Conservation (phyloP, 2,113 vertebrate genomes). For the Struthio camelus region DNA sequence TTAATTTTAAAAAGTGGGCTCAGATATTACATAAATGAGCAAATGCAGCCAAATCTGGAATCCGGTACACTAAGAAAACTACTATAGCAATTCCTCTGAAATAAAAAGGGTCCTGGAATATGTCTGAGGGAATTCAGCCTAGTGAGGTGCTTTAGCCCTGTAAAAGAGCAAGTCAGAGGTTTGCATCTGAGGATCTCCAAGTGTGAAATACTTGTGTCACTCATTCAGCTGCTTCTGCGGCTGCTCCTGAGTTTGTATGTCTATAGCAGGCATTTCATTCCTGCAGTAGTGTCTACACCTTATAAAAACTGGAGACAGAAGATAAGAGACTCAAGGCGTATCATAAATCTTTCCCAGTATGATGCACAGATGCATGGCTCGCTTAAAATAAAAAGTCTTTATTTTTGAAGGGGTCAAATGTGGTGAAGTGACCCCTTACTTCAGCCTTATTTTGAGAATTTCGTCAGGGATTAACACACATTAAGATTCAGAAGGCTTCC, state of each 20-base stretch:
- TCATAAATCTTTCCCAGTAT: neutral
- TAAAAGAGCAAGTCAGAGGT: neutral
- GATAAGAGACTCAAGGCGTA: neutral
- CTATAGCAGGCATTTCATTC: neutral
- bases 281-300: neutral
- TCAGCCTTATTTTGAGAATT: conserved; percentile 1
- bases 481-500: neutral
- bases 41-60: neutral
- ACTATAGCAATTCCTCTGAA: neutral
- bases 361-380: neutral
- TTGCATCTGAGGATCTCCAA: neutral
- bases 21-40: neutral
- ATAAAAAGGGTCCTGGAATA: neutral
- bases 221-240: neutral
- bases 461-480: conserved; percentile 8
- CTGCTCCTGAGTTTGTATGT: neutral
- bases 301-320: neutral
- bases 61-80: neutral
- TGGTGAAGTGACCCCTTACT: neutral
- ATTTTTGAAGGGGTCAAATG: conserved; percentile 12
- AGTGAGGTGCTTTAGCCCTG: neutral
- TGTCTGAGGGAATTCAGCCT: neutral
- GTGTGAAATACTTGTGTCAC: neutral
- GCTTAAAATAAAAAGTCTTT: neutral
- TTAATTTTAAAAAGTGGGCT: neutral